Conservation (phyloP, 2,888 invertebrate genomes). For the Tenthredo mesomela region DNA sequence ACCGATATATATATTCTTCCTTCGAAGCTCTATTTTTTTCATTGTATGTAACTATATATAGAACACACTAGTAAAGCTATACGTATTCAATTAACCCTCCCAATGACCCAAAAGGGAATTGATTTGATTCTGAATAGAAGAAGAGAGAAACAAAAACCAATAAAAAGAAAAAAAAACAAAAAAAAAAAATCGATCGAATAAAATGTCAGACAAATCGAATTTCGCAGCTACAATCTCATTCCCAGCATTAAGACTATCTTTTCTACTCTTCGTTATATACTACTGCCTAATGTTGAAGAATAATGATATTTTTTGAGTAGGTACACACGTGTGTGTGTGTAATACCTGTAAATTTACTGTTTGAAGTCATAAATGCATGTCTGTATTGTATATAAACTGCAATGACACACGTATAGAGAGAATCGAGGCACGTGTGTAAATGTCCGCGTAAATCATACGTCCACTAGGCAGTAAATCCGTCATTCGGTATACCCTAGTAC, state of each 20-base stretch:
- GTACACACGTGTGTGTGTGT: too few relatives aligned
- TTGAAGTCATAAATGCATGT: not conserved
- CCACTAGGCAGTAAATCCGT: slow-evolving; percentile 37
- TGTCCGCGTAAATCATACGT: slow-evolving; percentile 43
- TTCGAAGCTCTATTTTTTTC: not conserved
- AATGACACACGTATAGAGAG: not conserved
- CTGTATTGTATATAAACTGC: not conserved
- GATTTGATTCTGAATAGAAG: not conserved
- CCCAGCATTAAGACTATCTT: not conserved
- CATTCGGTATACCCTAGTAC: not conserved
- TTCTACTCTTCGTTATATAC: too few relatives aligned
- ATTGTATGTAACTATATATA: not conserved
- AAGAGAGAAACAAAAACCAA: not conserved
- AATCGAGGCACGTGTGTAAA: not conserved
- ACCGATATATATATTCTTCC: not conserved
- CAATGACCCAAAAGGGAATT: not conserved
- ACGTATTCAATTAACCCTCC: not conserved
- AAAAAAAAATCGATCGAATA: not conserved
- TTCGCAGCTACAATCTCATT: not conserved
- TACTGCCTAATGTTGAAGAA: not conserved
- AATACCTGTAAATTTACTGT: not conserved
- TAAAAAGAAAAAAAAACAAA: not conserved
- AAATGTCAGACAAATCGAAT: slow-evolving; percentile 25
- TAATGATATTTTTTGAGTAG: not conserved
- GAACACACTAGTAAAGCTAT: not conserved